A percentile compares a stretch with the other conserved stretches of the same genome.
phyloP scores from a whole-genome alignment of 2,888 invertebrate genomes.

The Formica aserva region DNA sequence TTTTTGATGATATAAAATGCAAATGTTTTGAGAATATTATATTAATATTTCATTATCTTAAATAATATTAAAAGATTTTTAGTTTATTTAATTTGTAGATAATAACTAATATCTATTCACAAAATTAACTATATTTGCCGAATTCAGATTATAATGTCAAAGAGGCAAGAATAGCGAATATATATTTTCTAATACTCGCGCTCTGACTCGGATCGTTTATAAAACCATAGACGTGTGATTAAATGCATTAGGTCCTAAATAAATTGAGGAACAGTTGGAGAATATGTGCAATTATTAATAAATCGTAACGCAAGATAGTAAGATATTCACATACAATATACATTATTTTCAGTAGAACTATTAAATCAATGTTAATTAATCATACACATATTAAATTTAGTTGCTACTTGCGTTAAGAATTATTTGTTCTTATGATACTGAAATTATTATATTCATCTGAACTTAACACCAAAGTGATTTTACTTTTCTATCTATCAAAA shows the following conservation, averaged over 20 bases:
- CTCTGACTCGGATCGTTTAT: neutral
- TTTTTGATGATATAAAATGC: slow-evolving; percentile 1
- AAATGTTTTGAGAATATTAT: neutral
- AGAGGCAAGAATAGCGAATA: neutral
- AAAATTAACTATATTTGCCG: neutral
- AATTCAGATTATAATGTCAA: neutral
- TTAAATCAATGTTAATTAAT: neutral
- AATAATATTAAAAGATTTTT: neutral
- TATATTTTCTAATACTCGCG: neutral
- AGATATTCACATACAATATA: neutral
- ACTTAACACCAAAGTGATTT: neutral
- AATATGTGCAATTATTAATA: slow-evolving; percentile 1
- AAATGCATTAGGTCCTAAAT: neutral
- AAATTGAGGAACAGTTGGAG: neutral
- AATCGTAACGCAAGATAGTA: neutral
- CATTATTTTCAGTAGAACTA: neutral
- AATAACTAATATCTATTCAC: neutral
- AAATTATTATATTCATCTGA: neutral
- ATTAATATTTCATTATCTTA: neutral
- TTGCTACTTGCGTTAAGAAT: neutral
- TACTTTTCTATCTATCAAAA: neutral
- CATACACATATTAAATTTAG: neutral
- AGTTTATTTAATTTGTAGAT: neutral
- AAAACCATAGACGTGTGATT: neutral
- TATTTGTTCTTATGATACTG: neutral